Conservation (phyloP, 2,888 invertebrate genomes). For the Strigamia maritima region DNA sequence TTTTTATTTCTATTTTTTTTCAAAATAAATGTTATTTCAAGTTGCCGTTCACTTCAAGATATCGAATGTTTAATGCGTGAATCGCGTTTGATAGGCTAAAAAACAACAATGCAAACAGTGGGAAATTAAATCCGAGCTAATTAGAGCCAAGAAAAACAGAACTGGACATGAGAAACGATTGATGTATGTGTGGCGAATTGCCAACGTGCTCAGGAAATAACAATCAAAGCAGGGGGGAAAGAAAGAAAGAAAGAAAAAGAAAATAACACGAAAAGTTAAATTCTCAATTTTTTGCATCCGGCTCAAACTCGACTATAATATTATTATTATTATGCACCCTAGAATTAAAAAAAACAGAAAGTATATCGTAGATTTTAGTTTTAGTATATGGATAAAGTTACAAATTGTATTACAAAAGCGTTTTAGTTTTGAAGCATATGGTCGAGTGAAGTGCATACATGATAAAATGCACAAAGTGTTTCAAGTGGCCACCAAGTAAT, state of each 20-base stretch:
- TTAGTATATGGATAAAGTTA: not conserved
- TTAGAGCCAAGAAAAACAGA: constrained; percentile 13
- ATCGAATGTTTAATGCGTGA: not conserved
- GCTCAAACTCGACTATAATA: not conserved
- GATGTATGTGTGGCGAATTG: constrained; percentile 12
- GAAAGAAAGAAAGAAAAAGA: too few relatives aligned
- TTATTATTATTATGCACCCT: not conserved
- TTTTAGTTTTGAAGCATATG: not conserved
- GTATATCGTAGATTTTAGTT: not conserved
- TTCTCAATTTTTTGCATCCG: not conserved
- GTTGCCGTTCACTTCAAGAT: not conserved
- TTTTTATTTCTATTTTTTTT: not conserved
- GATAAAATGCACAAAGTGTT: constrained; percentile 17
- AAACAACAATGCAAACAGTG: constrained; percentile 5
- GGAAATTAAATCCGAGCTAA: constrained; percentile 14
- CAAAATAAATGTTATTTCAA: not conserved
- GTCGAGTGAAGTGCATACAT: not conserved
- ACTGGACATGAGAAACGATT: constrained; percentile 26
- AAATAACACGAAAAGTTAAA: constrained; percentile 11
- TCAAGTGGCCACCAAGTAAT: constrained; percentile 3
- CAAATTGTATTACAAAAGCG: not conserved
- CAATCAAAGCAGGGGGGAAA: constrained; percentile 7
- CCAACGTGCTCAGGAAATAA: not conserved
- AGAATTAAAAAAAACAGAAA: not conserved
- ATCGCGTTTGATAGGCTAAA: not conserved